These are phyloP conservation scores for Metacarcinus magister DNA, from an alignment of 2,888 invertebrate species.

Conservation along the genomic window DNA sequence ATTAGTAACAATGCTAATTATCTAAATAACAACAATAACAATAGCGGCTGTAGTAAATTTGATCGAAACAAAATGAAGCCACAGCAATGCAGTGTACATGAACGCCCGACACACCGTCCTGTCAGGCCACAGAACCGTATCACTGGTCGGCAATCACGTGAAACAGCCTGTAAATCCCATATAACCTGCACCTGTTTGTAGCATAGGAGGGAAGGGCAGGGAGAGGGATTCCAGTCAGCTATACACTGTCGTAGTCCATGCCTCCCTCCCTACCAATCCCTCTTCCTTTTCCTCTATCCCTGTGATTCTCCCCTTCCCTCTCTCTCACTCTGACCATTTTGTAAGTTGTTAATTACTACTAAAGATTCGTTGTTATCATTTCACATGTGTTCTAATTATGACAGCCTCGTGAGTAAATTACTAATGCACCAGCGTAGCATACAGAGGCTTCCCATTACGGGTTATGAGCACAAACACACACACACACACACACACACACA, in stretches of 20 bases:
- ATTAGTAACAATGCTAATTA: background rate
- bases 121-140: background rate
- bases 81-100: background rate
- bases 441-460: too few relatives aligned
- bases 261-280: background rate
- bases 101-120: background rate
- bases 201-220: background rate
- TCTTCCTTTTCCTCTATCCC: background rate
- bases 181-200: background rate
- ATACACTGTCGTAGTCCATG: background rate
- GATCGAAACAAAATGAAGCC: too few relatives aligned
- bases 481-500: too few relatives aligned
- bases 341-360: too few relatives aligned
- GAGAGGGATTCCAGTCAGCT: background rate
- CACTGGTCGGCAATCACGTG: background rate
- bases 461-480: too few relatives aligned
- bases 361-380: too few relatives aligned
- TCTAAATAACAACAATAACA: background rate
- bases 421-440: too few relatives aligned
- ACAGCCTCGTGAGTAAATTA: too few relatives aligned
- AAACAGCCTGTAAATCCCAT: conserved; percentile 5
- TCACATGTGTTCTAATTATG: too few relatives aligned
- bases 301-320: background rate
- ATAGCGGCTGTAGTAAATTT: background rate
- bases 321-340: background rate